Conservation (phyloP, 2,113 vertebrate genomes). For the Rhipidura dahli region DNA sequence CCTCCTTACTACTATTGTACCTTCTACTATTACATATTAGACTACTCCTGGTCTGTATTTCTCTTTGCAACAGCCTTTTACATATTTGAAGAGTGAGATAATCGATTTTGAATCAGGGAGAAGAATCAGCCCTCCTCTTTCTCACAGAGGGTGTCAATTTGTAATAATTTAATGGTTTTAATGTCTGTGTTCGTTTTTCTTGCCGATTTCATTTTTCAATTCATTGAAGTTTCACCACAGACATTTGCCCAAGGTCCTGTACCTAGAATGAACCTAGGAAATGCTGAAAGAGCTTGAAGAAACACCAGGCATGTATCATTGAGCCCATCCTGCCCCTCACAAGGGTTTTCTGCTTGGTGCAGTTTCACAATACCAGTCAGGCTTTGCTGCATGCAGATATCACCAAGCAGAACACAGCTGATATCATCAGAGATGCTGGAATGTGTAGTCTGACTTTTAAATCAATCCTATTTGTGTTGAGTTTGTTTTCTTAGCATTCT, state of each 20-base stretch:
- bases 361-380: not conserved
- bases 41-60: not conserved
- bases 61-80: not conserved
- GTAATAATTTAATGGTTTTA: not conserved
- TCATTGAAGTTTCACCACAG: not conserved
- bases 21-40: not conserved
- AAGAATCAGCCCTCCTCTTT: not conserved
- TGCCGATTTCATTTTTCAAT: not conserved
- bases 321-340: not conserved
- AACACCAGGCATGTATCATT: not conserved
- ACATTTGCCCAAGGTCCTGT: not conserved
- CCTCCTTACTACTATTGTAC: not conserved
- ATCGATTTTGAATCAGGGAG: not conserved
- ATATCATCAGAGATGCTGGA: constrained; percentile 37
- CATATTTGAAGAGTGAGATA: not conserved
- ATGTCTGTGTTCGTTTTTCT: not conserved
- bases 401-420: not conserved
- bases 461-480: constrained; percentile 44
- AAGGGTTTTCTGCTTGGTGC: not conserved
- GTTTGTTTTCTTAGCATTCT: constrained; percentile 60
- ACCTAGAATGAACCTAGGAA: not conserved
- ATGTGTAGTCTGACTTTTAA: constrained; percentile 65
- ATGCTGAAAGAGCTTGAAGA: not conserved
- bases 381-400: not conserved
- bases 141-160: not conserved